Conservation (phyloP, 2,888 invertebrate genomes). For the Tachystola acroxantha region DNA sequence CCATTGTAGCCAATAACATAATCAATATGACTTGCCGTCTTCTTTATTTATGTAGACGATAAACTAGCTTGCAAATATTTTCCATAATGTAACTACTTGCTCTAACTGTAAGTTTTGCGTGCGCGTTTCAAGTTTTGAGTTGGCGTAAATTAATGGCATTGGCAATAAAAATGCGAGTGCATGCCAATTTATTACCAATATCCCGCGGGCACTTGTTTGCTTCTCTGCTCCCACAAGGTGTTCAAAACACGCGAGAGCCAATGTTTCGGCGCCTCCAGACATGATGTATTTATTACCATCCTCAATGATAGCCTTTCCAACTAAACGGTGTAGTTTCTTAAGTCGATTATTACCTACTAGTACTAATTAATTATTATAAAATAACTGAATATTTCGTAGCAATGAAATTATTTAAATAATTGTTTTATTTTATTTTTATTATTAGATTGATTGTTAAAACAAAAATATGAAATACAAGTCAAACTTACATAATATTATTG, state of each 20-base stretch:
- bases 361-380: too few relatives aligned
- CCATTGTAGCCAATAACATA: not conserved
- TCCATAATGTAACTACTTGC: not conserved
- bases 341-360: constrained; percentile 12
- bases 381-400: too few relatives aligned
- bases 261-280: constrained; percentile 53
- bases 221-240: constrained; percentile 43
- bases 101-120: constrained; percentile 5
- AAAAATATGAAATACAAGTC: too few relatives aligned
- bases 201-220: constrained; percentile 57
- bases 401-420: too few relatives aligned
- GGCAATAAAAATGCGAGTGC: constrained; percentile 44
- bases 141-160: constrained; percentile 45
- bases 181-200: constrained; percentile 61
- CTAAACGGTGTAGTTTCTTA: constrained; percentile 12
- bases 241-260: constrained; percentile 42
- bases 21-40: not conserved
- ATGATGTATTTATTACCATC: constrained; percentile 41
- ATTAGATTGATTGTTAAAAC: too few relatives aligned
- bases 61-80: not conserved
- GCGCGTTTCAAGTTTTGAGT: constrained; percentile 14
- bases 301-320: constrained; percentile 15
- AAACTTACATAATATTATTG: too few relatives aligned
- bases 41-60: not conserved
- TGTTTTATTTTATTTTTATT: too few relatives aligned